Base-by-base conservation (phyloP, 2,888 invertebrate genomes). In the Nymphalis polychloros region DNA sequence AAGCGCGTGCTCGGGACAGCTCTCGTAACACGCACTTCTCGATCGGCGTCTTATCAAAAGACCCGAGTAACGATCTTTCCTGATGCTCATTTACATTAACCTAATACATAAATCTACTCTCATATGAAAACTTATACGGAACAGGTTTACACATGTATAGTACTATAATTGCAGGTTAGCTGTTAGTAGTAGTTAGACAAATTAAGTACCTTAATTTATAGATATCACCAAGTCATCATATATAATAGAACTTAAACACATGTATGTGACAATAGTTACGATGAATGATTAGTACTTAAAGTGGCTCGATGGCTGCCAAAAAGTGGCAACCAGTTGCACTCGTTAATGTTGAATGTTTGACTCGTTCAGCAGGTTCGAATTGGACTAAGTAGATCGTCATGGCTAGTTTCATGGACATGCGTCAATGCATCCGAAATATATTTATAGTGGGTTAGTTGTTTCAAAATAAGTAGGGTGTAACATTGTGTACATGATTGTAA, bases 1-100 rank as follows among this genome's bases (percentile, higher is more conserved):
- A 92, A 92, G 89, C 85, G 89, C 87, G 90, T 90, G 90, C 82
- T 82, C 80, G 76, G 78, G 81, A 83, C 81, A 77, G 85, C 78
- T 90, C 89, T 90, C 87, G 85, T 89, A 90, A 89, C 84, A 84
- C 77, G 75, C 73, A 75, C 75, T 68, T 63, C 66, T 69, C 64
- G 59, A 70, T 76, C 80, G 79, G 76, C 79, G 76, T 78, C 82
- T 87, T 87, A 88, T 88, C 87, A 86, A 79, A 75, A 76, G 70
- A 75, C 76, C 77, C 73, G 73, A 78, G 76, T 75, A 47, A 35
- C 50, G 66, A 75, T 72, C 73, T 70, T 60, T 71, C 47, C 20
- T 66, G 50, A 48, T 47, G 8, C 23, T 27, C 49, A 53, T 27
- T 61, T 62, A 67, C 62, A 55, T 60, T 41, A 48, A 20, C 27